Conservation (phyloP, 2,113 vertebrate species). For the Mobula hypostoma region DNA sequence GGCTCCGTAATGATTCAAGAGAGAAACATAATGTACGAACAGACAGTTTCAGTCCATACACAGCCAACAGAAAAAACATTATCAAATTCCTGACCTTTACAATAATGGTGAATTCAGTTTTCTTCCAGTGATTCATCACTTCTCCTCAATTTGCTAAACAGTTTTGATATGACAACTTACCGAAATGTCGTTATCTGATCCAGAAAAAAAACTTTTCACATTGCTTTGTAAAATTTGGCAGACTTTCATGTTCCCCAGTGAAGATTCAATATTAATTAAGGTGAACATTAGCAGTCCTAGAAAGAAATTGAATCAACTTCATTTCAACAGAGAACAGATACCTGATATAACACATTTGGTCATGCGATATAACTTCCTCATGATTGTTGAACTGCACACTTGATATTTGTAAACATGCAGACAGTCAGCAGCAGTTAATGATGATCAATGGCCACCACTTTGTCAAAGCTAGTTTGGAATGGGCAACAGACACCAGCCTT, state of each 20-base stretch:
- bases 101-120: neutral
- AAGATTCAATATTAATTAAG: neutral
- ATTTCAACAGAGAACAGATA: neutral
- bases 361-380: neutral
- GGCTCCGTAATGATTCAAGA: neutral
- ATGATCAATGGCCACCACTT: no score
- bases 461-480: no score
- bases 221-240: neutral
- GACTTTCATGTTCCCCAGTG: neutral
- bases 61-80: neutral
- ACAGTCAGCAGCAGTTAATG: no score
- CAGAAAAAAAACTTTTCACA: neutral
- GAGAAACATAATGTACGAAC: neutral
- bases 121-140: neutral
- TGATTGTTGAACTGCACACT: neutral
- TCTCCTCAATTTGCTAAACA: neutral
- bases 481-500: no score
- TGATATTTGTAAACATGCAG: neutral
- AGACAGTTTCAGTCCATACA: neutral
- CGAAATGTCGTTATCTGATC: no score
- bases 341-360: no score
- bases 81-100: neutral
- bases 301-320: neutral
- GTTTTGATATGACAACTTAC: no score
- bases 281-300: neutral